These are phyloP conservation scores for Capromys pilorides DNA, from an alignment of 2,797 vertebrate genomes.

Conservation along the genomic window DNA sequence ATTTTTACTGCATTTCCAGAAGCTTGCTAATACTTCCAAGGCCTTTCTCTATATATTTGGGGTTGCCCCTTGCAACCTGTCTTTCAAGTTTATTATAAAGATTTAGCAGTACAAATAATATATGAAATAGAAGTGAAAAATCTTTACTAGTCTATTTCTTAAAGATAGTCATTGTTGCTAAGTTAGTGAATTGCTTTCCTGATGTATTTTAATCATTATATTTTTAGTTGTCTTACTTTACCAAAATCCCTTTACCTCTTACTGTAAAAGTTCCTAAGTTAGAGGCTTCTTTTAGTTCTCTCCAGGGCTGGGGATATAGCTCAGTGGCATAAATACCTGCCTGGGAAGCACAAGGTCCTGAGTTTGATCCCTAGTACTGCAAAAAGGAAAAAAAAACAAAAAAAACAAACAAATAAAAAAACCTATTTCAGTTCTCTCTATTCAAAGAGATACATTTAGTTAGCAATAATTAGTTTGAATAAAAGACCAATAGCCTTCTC, in stretches of 20 bases:
- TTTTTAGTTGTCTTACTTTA: neutral
- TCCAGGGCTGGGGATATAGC: no score
- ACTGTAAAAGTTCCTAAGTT: neutral
- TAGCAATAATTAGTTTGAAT: slow-evolving; percentile 2
- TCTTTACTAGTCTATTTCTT: neutral
- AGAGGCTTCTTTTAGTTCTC: slow-evolving; percentile 27
- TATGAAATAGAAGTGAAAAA: slow-evolving; percentile 25
- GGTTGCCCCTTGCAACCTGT: neutral
- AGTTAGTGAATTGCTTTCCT: neutral
- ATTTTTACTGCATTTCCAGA: slow-evolving; percentile 9
- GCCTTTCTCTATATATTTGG: neutral
- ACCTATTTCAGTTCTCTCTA: neutral
- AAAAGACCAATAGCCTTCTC: neutral
- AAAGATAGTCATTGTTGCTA: neutral
- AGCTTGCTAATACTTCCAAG: neutral
- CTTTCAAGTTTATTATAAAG: slow-evolving; percentile 18
- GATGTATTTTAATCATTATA: neutral
- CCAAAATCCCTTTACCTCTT: neutral
- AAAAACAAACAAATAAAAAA: no score
- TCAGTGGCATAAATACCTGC: no score
- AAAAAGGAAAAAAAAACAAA: no score
- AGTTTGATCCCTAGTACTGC: no score
- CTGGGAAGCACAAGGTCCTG: no score
- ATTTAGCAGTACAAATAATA: neutral
- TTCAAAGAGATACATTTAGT: slow-evolving; percentile 45